Percentiles rank a stretch among this genome's conserved stretches.
These are phyloP conservation scores for Stictonetta naevosa DNA, from an alignment of 2,113 vertebrate genomes.

Conservation along the genomic window DNA sequence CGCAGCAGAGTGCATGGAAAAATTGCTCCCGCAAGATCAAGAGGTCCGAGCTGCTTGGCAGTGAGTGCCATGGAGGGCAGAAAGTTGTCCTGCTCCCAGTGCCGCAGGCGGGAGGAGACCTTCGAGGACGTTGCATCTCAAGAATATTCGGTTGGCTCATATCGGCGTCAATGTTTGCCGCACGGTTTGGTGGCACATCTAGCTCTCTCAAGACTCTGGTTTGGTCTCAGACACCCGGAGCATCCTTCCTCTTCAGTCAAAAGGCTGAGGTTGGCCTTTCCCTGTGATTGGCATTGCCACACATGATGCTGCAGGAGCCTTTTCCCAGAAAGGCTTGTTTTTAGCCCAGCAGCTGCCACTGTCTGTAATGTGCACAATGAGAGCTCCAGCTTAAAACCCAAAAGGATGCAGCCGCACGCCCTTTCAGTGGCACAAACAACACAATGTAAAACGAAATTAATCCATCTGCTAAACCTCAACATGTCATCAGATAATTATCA, in stretches of 20 bases:
- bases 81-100: not conserved
- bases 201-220: not conserved
- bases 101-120: not conserved
- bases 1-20: not conserved
- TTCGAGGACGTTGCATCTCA: not conserved
- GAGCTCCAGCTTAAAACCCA: not conserved
- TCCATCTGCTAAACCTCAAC: conserved; percentile 74
- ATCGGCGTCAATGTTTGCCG: not conserved
- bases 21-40: conserved; percentile 20
- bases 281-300: not conserved
- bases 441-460: conserved; percentile 72
- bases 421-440: conserved; percentile 36
- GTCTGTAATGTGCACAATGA: not conserved
- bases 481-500: conserved; percentile 75
- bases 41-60: conserved; percentile 4
- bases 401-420: conserved; percentile 10
- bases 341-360: not conserved
- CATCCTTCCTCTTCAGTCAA: not conserved
- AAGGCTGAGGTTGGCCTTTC: not conserved
- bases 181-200: not conserved
- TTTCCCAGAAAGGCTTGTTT: not conserved
- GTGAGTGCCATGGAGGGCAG: not conserved
- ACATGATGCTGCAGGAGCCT: not conserved
- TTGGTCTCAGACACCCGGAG: not conserved
- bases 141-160: not conserved